A percentile compares a stretch with the other conserved stretches of the same genome.
phyloP scores from a whole-genome alignment of 2,888 invertebrate genomes.

The Sinhomidia bicolor region DNA sequence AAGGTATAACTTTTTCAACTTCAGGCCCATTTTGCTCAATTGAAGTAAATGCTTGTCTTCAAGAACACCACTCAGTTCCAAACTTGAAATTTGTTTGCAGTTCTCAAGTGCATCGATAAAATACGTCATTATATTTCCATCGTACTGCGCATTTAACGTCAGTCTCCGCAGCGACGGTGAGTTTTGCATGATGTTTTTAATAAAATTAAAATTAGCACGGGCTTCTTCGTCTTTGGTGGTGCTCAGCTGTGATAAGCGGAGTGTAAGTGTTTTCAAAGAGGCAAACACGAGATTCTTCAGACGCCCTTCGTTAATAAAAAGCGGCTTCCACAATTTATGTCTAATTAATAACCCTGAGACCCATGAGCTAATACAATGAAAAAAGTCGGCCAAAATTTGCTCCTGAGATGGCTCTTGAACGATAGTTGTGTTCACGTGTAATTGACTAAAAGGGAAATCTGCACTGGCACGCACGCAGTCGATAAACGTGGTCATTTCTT shows the following conservation, averaged over 20 bases:
- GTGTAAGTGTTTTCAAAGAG: conserved; percentile 32
- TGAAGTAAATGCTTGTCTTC: conserved; percentile 69
- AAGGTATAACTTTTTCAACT: conserved; percentile 55
- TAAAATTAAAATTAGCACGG: conserved; percentile 65
- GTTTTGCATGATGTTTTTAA: conserved; percentile 54
- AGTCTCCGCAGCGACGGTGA: conserved; percentile 61
- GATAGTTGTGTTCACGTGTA: conserved; percentile 73
- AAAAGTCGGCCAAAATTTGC: conserved; percentile 55
- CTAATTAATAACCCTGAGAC: conserved; percentile 65
- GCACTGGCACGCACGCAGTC: conserved; percentile 56
- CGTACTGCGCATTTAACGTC: conserved; percentile 71
- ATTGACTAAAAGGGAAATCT: conserved; percentile 71
- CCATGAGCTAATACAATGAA: conserved; percentile 49
- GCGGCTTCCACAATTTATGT: conserved; percentile 71
- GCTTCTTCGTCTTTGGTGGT: conserved; percentile 45
- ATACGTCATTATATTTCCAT: conserved; percentile 64
- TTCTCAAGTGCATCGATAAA: conserved; percentile 60
- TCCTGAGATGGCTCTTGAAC: conserved; percentile 55
- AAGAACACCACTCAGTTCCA: conserved; percentile 73
- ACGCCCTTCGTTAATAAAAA: conserved; percentile 55
- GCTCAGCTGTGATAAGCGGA: conserved; percentile 72
- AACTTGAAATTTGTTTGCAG: conserved; percentile 28
- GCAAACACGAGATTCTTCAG: conserved; percentile 53
- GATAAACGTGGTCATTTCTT: conserved; percentile 70
- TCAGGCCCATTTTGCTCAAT: conserved; percentile 65